phyloP scores from a whole-genome alignment of 2,888 invertebrate species.

The Zhuqinia jingwanae region DNA sequence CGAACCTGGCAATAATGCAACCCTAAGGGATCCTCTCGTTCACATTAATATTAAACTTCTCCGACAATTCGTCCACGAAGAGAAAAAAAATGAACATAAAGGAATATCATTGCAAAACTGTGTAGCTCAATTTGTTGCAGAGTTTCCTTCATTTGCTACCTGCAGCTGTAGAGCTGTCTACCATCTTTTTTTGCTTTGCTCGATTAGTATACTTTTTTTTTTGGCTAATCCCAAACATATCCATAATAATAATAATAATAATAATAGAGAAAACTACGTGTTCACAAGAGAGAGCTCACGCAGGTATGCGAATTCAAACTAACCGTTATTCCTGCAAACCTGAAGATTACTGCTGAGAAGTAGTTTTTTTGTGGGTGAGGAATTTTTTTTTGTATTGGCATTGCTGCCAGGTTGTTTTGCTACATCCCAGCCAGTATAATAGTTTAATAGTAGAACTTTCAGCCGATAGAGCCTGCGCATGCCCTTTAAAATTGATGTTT shows the following conservation, averaged over 20 bases:
- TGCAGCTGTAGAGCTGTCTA: no score
- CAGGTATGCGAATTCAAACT: slow-evolving; percentile 17
- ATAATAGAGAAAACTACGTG: background rate
- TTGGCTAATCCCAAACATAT: background rate
- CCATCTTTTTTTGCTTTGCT: background rate
- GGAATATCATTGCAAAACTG: background rate
- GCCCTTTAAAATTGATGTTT: no score
- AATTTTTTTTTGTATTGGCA: background rate
- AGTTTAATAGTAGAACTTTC: no score
- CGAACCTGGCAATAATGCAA: slow-evolving; percentile 13
- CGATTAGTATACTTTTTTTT: background rate
- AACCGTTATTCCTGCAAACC: slow-evolving; percentile 43
- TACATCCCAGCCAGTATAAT: no score
- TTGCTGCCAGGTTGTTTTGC: no score
- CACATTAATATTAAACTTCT: background rate
- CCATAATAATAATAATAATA: slow-evolving; percentile 17
- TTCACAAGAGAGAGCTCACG: slow-evolving; percentile 20
- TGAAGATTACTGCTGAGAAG: background rate
- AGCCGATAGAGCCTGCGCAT: no score
- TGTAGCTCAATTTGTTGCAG: slow-evolving; percentile 54
- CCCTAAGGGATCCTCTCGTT: slow-evolving; percentile 43
- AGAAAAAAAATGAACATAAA: background rate
- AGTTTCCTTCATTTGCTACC: slow-evolving; percentile 23
- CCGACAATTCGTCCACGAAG: background rate
- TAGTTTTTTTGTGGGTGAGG: background rate